Conservation (phyloP, 2,113 vertebrate genomes). For the Nothobranchius furzeri region DNA sequence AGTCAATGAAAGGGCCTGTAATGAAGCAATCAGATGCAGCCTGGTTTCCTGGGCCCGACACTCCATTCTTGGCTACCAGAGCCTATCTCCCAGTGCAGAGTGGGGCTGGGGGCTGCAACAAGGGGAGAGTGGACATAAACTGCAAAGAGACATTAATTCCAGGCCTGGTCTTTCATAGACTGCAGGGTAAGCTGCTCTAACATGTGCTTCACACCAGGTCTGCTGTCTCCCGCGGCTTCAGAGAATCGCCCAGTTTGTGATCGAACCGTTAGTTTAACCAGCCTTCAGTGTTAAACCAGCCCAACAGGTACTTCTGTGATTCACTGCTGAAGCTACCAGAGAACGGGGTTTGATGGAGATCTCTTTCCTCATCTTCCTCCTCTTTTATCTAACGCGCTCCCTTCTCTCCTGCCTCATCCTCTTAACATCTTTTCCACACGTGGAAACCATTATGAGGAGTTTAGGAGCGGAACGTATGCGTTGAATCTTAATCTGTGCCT, state of each 20-base stretch:
- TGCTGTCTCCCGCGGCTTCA: constrained; percentile 46
- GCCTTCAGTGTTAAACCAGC: constrained; percentile 36
- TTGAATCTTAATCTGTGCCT: constrained; percentile 77
- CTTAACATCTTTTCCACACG: constrained; percentile 70
- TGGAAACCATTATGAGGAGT: constrained; percentile 79
- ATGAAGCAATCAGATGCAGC: constrained; percentile 88
- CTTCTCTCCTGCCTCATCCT: constrained; percentile 43
- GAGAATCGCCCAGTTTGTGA: constrained; percentile 51
- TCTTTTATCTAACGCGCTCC: constrained; percentile 34
- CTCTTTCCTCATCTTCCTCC: constrained; percentile 28
- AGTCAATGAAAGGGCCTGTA: constrained; percentile 90
- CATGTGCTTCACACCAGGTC: constrained; percentile 65
- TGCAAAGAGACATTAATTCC: constrained; percentile 72
- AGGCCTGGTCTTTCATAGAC: constrained; percentile 71
- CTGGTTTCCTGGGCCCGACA: constrained; percentile 73
- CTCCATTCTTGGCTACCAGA: constrained; percentile 67
- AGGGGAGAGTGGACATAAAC: constrained; percentile 52
- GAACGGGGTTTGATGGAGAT: constrained; percentile 38
- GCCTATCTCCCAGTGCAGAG: constrained; percentile 65
- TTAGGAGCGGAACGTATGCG: constrained; percentile 76
- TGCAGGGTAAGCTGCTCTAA: constrained; percentile 70
- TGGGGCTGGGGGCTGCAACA: constrained; percentile 22
- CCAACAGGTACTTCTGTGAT: constrained; percentile 20
- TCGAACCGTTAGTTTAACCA: constrained; percentile 49
- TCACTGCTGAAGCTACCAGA: constrained; percentile 35